These are phyloP conservation scores for Thaumatotibia leucotreta DNA, from an alignment of 1,140 invertebrate genomes.

Conservation along the genomic window DNA sequence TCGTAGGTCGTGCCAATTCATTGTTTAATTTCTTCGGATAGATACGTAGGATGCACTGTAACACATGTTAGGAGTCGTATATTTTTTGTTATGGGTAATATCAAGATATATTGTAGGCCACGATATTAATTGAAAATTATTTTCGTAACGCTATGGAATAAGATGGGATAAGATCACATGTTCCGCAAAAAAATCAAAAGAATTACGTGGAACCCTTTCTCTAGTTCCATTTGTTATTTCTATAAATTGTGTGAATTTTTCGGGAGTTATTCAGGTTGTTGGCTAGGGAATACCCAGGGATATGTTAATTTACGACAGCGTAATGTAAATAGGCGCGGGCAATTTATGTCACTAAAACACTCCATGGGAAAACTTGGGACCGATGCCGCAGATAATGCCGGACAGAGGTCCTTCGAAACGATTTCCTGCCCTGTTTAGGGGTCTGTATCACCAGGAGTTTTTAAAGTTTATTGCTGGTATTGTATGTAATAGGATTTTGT, in stretches of 20 bases:
- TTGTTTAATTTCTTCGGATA: too few species aligned
- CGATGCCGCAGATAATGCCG: constrained; percentile 11
- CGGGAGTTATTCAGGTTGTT: constrained; percentile 44
- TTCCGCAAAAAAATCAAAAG: constrained; percentile 1
- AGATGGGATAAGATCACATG: background rate
- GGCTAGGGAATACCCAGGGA: constrained; percentile 53
- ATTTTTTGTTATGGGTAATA: too few species aligned
- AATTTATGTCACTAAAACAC: constrained; percentile 61
- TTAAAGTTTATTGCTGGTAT: too few species aligned
- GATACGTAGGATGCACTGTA: too few species aligned
- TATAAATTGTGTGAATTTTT: constrained; percentile 40
- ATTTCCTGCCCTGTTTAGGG: constrained; percentile 20
- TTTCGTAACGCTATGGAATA: background rate
- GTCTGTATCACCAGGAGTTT: too few species aligned
- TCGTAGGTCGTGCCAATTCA: too few species aligned
- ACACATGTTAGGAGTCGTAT: too few species aligned
- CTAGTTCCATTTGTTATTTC: constrained; percentile 27
- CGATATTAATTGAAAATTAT: background rate
- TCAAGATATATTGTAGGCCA: too few species aligned
- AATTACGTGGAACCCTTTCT: background rate
- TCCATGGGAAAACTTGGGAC: constrained; percentile 37
- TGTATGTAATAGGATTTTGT: too few species aligned
- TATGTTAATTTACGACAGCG: constrained; percentile 56
- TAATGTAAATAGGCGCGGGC: constrained; percentile 57
- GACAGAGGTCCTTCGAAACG: background rate